Evolutionary conservation across 2,797 vertebrate species (phyloP), one percentile per base, ranked within the genome.

Genomic region (Apodemus agrarius): DNA sequence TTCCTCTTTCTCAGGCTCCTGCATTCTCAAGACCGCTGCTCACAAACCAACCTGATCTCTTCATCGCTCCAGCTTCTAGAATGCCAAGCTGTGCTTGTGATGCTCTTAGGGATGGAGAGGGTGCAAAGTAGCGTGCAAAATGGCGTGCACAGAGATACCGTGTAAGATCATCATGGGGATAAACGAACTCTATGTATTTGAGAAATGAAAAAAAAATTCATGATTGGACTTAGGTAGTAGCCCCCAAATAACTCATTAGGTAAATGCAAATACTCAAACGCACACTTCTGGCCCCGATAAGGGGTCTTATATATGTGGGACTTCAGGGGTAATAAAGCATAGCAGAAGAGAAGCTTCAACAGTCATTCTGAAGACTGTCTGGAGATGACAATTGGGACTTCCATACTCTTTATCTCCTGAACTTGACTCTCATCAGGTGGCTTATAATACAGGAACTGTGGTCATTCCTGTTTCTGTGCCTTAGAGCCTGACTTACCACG

Each of bases 321-420:
- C 5, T 0, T 40, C 52, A 74, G 34, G 21, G 0, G 5, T 49
- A n/a, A 4, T 31, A 1, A 31, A 12, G 6, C 22, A 26, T 1
- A 63, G 31, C 19, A 10, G 8, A 43, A 29, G 9, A n/a, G 34
- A 11, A 6, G 3, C 14, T 31, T 80, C 7, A 24, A 21, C 31
- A 52, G 10, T 43, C 54, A 46, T 59, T 65, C 16, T 54, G 14
- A 52, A 86, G 92, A 40, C 31, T 40, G 54, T 16, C 52, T 76
- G 63, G 78, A 84, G 63, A 31, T 4, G 2, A 21, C 65, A 75
- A 0, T 19, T 13, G 59, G 75, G 31, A 65, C 52, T 59, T 72
- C n/a, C 11, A 2, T 2, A 1, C 89, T 63, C n/a, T 61, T 49
- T 89, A 79, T 54, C 22, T 74, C 80, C 46, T 19, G 22, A 40